These are phyloP conservation scores for Zosterops pallidus DNA, from an alignment of 2,113 vertebrate genomes.

Conservation along the genomic window DNA sequence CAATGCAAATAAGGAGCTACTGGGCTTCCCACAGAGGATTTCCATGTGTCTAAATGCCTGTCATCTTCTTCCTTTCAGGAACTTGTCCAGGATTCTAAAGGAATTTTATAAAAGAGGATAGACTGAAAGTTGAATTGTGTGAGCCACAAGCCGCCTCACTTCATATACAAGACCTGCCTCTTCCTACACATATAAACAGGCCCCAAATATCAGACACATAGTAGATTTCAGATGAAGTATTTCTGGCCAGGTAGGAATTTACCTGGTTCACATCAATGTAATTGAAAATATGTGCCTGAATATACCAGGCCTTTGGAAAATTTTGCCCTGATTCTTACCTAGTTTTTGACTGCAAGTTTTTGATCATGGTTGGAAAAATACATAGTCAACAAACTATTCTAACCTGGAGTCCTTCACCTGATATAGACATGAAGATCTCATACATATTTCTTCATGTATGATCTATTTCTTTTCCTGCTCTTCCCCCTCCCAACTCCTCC, in stretches of 20 bases:
- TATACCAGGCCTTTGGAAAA: background rate
- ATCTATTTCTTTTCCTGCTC: background rate
- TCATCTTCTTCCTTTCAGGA: background rate
- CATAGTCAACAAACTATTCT: background rate
- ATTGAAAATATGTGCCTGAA: background rate
- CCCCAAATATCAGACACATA: background rate
- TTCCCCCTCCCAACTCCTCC: accelerated
- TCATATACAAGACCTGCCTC: background rate
- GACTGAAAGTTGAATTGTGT: background rate
- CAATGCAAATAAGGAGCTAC: background rate
- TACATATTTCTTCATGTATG: background rate
- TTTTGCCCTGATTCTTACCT: background rate
- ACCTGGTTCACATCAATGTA: background rate
- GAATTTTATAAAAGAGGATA: background rate
- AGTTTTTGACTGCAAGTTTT: background rate
- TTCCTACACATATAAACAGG: background rate
- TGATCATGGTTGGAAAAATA: background rate
- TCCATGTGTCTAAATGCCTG: background rate
- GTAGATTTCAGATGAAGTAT: background rate
- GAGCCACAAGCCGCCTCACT: background rate
- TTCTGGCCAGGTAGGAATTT: background rate
- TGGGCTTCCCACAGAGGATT: background rate
- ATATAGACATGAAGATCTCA: background rate
- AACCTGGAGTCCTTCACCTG: background rate
- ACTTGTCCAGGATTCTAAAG: background rate